Evolutionary conservation across 2,797 vertebrate species (phyloP).

Genomic region (Premnoplex brunnescens): DNA sequence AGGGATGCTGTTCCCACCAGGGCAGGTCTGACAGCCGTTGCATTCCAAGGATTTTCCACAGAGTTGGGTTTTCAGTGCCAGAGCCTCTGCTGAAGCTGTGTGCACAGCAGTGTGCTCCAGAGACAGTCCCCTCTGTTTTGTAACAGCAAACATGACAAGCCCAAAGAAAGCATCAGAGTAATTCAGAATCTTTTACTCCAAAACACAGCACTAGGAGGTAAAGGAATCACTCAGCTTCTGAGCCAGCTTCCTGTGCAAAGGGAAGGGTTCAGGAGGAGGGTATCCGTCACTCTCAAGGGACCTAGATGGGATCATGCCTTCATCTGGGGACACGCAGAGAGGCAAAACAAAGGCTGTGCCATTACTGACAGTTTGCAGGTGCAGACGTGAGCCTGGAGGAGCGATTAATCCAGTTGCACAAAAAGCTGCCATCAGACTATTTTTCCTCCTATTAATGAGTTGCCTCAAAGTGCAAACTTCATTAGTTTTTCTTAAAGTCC

Average conservation of each 20-base stretch:
- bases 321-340: not conserved
- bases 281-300: not conserved
- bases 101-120: not conserved
- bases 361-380: not conserved
- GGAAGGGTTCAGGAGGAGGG: not conserved
- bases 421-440: not conserved
- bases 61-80: not conserved
- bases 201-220: not conserved
- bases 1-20: not conserved
- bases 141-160: not conserved
- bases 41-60: not conserved
- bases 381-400: not conserved
- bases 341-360: not conserved
- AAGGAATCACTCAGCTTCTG: not conserved
- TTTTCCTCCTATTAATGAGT: not conserved
- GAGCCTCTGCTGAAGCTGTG: not conserved
- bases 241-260: not conserved
- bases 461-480: not conserved
- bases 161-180: not conserved
- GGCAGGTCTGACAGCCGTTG: fast-evolving
- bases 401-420: not conserved
- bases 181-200: not conserved
- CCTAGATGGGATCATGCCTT: not conserved
- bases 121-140: not conserved
- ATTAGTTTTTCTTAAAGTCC: not conserved